Percentiles rank a stretch among this genome's conserved stretches.
These are phyloP conservation scores for Platycercus adscitus DNA, from an alignment of 2,113 vertebrate species.

Conservation along the genomic window DNA sequence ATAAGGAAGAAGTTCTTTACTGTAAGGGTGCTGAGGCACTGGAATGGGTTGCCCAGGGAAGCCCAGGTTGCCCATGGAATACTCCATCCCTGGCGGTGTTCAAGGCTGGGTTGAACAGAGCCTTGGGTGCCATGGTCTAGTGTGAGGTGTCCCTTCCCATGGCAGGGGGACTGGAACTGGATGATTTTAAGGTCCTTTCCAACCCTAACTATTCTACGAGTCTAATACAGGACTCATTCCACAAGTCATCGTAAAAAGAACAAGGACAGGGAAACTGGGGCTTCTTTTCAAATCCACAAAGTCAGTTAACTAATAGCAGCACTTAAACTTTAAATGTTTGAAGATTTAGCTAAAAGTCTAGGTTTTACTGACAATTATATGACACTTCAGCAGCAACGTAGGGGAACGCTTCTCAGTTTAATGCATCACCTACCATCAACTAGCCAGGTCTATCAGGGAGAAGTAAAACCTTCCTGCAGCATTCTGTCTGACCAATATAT, in stretches of 20 bases:
- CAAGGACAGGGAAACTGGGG: not conserved
- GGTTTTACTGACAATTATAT: slow-evolving; percentile 17
- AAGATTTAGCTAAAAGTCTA: slow-evolving; percentile 18
- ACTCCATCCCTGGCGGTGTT: too few relatives aligned
- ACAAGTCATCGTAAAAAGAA: not conserved
- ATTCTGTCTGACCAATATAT: not conserved
- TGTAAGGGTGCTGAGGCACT: too few relatives aligned
- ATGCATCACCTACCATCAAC: not conserved
- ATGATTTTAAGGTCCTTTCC: too few relatives aligned
- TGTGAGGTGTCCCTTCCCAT: too few relatives aligned
- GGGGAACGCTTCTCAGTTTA: not conserved
- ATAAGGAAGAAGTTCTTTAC: too few relatives aligned
- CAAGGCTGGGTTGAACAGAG: too few relatives aligned
- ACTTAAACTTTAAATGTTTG: not conserved
- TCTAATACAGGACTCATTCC: not conserved
- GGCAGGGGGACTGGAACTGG: too few relatives aligned
- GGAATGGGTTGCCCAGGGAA: too few relatives aligned
- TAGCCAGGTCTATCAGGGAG: not conserved
- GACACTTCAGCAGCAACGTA: not conserved
- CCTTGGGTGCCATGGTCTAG: too few relatives aligned
- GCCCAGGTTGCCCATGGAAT: too few relatives aligned
- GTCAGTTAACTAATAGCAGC: slow-evolving; percentile 11
- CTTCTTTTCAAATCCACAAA: not conserved
- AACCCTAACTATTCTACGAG: too few relatives aligned
- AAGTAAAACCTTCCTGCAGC: slow-evolving; percentile 33